Evolutionary conservation across 92 coral and sea anemone species (phyloP), one percentile per base, ranked within the genome.

Genomic region (Hydrozoanthus gracilis): DNA sequence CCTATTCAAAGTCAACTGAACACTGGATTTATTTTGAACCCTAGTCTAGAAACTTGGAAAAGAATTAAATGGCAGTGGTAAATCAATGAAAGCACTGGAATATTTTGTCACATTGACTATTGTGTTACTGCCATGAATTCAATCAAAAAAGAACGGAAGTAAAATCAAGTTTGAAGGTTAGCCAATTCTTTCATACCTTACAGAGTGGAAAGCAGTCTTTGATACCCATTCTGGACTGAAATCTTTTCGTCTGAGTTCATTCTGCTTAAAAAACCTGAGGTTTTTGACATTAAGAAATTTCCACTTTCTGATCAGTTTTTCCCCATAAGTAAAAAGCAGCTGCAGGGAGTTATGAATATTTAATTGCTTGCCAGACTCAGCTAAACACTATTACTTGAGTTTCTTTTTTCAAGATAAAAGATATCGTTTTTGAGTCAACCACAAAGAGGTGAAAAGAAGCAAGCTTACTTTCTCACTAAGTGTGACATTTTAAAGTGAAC

Each of bases 261-360:
- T 65, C 85, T 80, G 85, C 70, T 78, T 20, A 74, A 46, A 45
- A 45, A 47, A 65, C 13, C 58, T 79, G 73, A 80, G 61, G 74
- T 80, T 80, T 80, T 79, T 79, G 73, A 46, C 60, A 79, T 61
- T 79, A 65, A 45, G 73, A 72, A 48, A 46, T 80, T 18, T 79
- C 61, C 44, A 49, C 85, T 48, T 48, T 80, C 58, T 8, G 73
- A 80, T 49, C 64, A 80, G 62, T 47, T 80, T 80, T 74, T 65
- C 44, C 49, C 46, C 18, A 65, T n/a, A 80, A 49, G 52, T 11
- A 65, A 20, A 12, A 65, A 66, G 13, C 84, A 80, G 55, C 85
- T 80, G 85, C 85, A 18, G 73, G 58, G 48, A 65, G 73, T 49
- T 80, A 80, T 80, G 39, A 80, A 80, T 80, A 80, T 64, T 80